Evolutionary conservation across 23 tunicate genomes (phyloP).

Genomic region (Trididemnum clinides): DNA sequence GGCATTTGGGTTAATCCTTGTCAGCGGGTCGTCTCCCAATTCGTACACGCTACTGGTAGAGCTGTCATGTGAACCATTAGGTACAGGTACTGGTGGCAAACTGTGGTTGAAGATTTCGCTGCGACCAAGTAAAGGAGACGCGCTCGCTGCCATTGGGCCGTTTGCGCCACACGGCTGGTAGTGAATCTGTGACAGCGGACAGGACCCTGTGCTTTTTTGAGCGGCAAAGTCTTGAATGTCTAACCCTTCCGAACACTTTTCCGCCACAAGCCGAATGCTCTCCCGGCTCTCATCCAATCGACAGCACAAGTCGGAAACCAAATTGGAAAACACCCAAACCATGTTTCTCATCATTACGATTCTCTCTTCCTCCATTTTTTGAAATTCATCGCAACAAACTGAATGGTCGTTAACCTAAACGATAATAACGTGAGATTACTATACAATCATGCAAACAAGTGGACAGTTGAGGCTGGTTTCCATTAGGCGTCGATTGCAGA

Average conservation of each 20-base stretch:
- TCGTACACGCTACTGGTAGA: slow-evolving; percentile 11
- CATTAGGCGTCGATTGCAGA: too few species aligned
- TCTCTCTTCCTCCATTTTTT: slow-evolving; percentile 72
- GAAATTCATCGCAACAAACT: slow-evolving; percentile 55
- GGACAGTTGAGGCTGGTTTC: too few species aligned
- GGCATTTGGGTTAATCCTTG: too few species aligned
- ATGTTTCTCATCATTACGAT: slow-evolving; percentile 53
- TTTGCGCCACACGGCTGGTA: slow-evolving; percentile 52
- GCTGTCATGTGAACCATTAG: neutral
- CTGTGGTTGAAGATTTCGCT: neutral
- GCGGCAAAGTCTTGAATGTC: slow-evolving; percentile 65
- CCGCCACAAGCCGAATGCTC: slow-evolving; percentile 51
- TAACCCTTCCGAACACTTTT: slow-evolving; percentile 52
- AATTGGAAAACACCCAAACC: slow-evolving; percentile 73
- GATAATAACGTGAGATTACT: neutral
- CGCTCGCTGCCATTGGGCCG: neutral
- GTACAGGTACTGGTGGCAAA: neutral
- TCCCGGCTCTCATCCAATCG: slow-evolving; percentile 73
- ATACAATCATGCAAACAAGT: too few species aligned
- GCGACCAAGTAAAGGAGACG: neutral
- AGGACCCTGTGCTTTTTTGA: slow-evolving; percentile 40
- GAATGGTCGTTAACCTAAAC: slow-evolving; percentile 69
- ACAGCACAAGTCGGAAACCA: slow-evolving; percentile 74
- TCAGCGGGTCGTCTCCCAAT: slow-evolving; percentile 5
- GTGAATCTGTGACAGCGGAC: slow-evolving; percentile 48